These are phyloP conservation scores for Mechanitis messenoides DNA, from an alignment of 2,888 invertebrate species.

Conservation along the genomic window DNA sequence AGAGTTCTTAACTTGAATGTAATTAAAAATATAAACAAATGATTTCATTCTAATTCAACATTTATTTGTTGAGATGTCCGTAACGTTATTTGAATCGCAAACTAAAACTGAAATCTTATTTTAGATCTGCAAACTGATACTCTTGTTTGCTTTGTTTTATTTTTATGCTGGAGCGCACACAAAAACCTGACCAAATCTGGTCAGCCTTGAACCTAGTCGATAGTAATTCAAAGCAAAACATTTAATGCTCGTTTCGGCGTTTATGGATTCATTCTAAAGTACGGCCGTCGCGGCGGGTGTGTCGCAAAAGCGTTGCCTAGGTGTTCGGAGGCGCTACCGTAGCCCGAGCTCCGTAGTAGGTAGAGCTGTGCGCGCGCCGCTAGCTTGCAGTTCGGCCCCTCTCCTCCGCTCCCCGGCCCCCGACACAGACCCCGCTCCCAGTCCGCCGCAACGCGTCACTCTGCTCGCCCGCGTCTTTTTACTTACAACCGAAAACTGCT, in stretches of 20 bases:
- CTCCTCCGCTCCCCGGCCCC: constrained; percentile 47
- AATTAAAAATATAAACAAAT: no score
- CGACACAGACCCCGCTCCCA: constrained; percentile 63
- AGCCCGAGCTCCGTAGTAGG: constrained; percentile 57
- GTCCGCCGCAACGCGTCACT: constrained; percentile 74
- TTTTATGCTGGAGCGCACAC: constrained; percentile 33
- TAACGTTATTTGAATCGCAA: neutral
- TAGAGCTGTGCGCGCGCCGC: constrained; percentile 70
- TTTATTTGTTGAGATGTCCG: no score
- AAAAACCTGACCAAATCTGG: constrained; percentile 45
- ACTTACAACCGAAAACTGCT: constrained; percentile 41
- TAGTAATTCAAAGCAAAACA: constrained; percentile 40
- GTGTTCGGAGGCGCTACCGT: constrained; percentile 70
- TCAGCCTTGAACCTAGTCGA: constrained; percentile 63
- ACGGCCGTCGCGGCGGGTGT: constrained; percentile 52
- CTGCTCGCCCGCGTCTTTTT: constrained; percentile 61
- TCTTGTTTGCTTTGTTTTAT: constrained; percentile 30
- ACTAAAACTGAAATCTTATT: constrained; percentile 7
- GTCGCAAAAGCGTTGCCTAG: constrained; percentile 63
- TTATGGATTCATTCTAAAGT: constrained; percentile 58
- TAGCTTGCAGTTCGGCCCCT: constrained; percentile 46
- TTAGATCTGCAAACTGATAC: constrained; percentile 20
- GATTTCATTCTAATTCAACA: no score
- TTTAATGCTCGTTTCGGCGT: constrained; percentile 47
- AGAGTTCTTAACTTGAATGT: no score